A percentile compares a stretch with the other conserved stretches of the same genome.
Conservation (phyloP, 2,888 invertebrate species). For the Drosophila mettleri region DNA sequence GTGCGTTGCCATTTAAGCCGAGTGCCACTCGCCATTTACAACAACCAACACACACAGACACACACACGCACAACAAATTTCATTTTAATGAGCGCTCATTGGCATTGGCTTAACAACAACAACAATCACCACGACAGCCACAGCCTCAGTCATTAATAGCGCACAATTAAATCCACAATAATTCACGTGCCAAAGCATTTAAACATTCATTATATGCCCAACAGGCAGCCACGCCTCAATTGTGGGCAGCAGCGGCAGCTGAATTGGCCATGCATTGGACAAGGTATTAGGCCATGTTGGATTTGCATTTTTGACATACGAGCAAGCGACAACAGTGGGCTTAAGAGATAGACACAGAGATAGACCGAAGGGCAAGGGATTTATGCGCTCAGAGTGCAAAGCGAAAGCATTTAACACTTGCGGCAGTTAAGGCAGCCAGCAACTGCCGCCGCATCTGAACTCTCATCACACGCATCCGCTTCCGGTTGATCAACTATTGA, state of each 20-base stretch:
- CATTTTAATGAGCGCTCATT: conserved; percentile 72
- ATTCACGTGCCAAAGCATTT: conserved; percentile 68
- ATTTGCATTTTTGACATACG: conserved; percentile 72
- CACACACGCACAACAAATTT: conserved; percentile 66
- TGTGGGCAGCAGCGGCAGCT: conserved; percentile 7
- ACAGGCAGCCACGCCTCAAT: conserved; percentile 35
- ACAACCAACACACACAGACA: conserved; percentile 45
- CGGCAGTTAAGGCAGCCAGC: conserved; percentile 9
- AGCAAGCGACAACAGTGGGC: not conserved
- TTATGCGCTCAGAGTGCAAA: not conserved
- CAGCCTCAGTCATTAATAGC: conserved; percentile 61
- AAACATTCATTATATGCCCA: conserved; percentile 62
- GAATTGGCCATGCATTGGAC: conserved; percentile 24
- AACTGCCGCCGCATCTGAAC: conserved; percentile 9
- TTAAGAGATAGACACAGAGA: not conserved
- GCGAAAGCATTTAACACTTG: conserved; percentile 56
- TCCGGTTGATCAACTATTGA: conserved; percentile 62
- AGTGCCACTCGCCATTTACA: conserved; percentile 59
- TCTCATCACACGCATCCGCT: conserved; percentile 47
- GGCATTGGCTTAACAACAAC: conserved; percentile 34
- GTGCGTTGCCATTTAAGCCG: conserved; percentile 65
- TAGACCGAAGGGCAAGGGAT: not conserved
- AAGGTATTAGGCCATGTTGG: conserved; percentile 64
- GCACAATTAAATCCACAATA: conserved; percentile 74
- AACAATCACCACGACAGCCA: conserved; percentile 11